Evolutionary conservation across 2,888 invertebrate genomes (phyloP).

Genomic region (Abrostola tripartita): DNA sequence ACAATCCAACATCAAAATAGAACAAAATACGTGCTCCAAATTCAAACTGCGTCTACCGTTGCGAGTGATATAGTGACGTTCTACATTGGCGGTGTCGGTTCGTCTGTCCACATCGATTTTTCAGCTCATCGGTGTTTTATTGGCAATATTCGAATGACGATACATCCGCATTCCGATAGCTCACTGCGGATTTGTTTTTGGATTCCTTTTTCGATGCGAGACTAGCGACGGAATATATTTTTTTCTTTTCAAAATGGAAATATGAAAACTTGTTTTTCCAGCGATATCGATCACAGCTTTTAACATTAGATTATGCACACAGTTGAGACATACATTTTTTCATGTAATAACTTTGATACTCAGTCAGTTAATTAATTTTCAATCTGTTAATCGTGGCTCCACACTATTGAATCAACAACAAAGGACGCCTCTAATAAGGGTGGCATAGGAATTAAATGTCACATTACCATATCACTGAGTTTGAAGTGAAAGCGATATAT

Average conservation of each 20-base stretch:
- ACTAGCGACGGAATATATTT: constrained; percentile 38
- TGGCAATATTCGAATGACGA: constrained; percentile 84
- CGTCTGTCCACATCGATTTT: constrained; percentile 88
- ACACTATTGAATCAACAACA: constrained; percentile 54
- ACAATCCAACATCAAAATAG: constrained; percentile 23
- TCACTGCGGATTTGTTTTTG: constrained; percentile 60
- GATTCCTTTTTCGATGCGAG: constrained; percentile 51
- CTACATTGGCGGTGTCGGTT: constrained; percentile 59
- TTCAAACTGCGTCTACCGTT: constrained; percentile 41
- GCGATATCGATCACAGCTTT: too few relatives aligned
- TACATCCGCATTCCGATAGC: constrained; percentile 68
- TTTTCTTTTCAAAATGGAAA: constrained; percentile 34
- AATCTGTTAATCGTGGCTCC: constrained; percentile 37
- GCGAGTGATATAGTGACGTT: constrained; percentile 50
- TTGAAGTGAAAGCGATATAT: constrained; percentile 85
- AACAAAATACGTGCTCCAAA: constrained; percentile 44
- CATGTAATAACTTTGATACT: too few relatives aligned
- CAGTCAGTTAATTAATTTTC: constrained; percentile 21
- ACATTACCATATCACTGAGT: constrained; percentile 84
- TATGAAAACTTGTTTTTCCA: background rate
- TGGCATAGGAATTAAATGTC: constrained; percentile 83
- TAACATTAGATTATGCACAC: too few relatives aligned
- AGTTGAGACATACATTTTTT: too few relatives aligned
- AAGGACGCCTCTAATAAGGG: constrained; percentile 67
- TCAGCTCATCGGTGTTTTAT: constrained; percentile 87